A percentile compares a stretch with the other conserved stretches of the same genome.
These are phyloP conservation scores for Carcharodon carcharias DNA, from an alignment of 2,797 vertebrate species.

Conservation along the genomic window DNA sequence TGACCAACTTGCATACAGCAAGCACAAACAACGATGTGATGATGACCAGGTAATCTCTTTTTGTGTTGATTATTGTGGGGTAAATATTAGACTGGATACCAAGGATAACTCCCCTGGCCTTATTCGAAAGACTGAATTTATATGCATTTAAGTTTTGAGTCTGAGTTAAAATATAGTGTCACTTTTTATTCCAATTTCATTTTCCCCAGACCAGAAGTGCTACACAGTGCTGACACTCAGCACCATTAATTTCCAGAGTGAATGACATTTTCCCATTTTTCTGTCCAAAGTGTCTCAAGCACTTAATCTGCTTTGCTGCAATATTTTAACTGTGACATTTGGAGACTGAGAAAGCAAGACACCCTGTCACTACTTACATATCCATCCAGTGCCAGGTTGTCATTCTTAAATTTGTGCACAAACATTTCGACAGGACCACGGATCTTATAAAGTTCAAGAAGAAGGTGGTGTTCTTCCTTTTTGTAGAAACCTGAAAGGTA, in stretches of 20 bases:
- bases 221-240: neutral
- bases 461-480: slow-evolving; percentile 84
- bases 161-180: neutral
- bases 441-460: slow-evolving; percentile 89
- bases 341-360: neutral
- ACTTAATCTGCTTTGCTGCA: neutral
- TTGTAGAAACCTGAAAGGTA: slow-evolving; percentile 75
- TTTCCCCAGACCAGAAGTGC: neutral
- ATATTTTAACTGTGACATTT: slow-evolving; percentile 24
- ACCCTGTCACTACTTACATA: slow-evolving; percentile 69
- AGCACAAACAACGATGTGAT: too few species aligned
- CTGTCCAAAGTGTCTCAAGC: neutral
- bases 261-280: slow-evolving; percentile 17
- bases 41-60: too few species aligned
- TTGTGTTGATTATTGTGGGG: too few species aligned
- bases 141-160: neutral
- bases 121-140: neutral
- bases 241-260: neutral
- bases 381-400: slow-evolving; percentile 93
- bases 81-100: too few species aligned
- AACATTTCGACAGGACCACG: slow-evolving; percentile 87
- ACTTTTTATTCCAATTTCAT: neutral
- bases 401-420: slow-evolving; percentile 88
- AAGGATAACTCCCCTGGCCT: neutral
- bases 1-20: too few species aligned